A percentile compares a stretch with the other conserved stretches of the same genome.
phyloP scores from a whole-genome alignment of 2,113 vertebrate genomes.

The Cephalopholis sonnerati region DNA sequence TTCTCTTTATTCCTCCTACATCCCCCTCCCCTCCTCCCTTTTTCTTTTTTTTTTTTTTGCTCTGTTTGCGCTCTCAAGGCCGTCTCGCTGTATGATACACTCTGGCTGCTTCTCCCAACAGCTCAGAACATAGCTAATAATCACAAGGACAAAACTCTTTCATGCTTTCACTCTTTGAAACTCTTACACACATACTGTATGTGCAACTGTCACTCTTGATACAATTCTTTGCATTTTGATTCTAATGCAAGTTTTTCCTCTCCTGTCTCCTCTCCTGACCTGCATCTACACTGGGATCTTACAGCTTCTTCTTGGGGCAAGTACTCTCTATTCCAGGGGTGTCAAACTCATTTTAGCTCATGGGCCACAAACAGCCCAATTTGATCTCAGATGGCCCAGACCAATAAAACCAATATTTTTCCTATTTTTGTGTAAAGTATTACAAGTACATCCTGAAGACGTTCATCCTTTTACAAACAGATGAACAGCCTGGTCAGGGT shows the following conservation, averaged over 20 bases:
- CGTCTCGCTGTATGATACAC: slow-evolving; percentile 10
- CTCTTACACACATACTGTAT: background rate
- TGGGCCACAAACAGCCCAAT: too few relatives aligned
- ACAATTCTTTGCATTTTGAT: slow-evolving; percentile 68
- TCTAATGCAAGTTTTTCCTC: slow-evolving; percentile 57
- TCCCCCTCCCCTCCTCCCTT: slow-evolving; percentile 29
- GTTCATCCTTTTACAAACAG: too few relatives aligned
- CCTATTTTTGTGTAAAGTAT: too few relatives aligned
- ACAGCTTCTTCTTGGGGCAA: slow-evolving; percentile 91
- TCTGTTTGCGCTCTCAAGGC: slow-evolving; percentile 36
- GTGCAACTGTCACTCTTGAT: slow-evolving; percentile 66
- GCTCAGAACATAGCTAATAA: slow-evolving; percentile 19
- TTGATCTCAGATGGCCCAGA: too few relatives aligned
- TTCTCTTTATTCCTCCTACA: slow-evolving; percentile 81
- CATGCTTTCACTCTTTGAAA: background rate
- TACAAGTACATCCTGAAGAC: too few relatives aligned
- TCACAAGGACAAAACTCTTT: slow-evolving; percentile 12
- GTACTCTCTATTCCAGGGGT: slow-evolving; percentile 79
- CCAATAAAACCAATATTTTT: too few relatives aligned
- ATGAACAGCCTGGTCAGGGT: too few relatives aligned
- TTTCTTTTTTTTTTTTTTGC: slow-evolving; percentile 1
- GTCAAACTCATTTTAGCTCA: too few relatives aligned
- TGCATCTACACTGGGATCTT: slow-evolving; percentile 87
- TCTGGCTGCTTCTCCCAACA: slow-evolving; percentile 26
- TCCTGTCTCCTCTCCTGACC: slow-evolving; percentile 67